Conservation (phyloP, 2,797 vertebrate genomes). For the Coregonus sp. region DNA sequence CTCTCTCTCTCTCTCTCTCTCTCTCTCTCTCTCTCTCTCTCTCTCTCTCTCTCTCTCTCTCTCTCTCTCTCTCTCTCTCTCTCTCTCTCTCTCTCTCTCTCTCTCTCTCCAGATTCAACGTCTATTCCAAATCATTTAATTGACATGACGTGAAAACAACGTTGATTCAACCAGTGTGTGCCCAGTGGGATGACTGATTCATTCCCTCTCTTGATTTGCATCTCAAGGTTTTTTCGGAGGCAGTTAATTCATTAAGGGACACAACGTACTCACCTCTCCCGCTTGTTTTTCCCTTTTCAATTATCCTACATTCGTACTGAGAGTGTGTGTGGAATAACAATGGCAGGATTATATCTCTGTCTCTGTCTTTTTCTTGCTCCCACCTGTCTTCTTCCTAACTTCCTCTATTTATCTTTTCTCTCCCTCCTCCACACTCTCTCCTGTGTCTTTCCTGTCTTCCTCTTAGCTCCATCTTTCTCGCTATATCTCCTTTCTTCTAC, state of each 20-base stretch:
- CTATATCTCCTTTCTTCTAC: no score
- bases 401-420: neutral
- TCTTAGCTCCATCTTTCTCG: no score
- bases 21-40: constrained; percentile 16
- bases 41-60: constrained; percentile 12
- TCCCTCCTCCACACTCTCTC: no score
- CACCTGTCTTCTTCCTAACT: neutral
- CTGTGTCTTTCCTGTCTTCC: no score
- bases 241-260: constrained; percentile 52
- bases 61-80: neutral
- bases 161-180: no score
- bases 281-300: constrained; percentile 69
- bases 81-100: neutral
- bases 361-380: neutral
- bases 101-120: no score
- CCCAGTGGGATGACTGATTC: constrained; percentile 41
- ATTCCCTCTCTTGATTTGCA: constrained; percentile 16
- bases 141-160: no score
- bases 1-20: no score
- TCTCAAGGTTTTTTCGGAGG: neutral
- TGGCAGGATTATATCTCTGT: constrained; percentile 30
- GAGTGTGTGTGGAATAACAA: constrained; percentile 63
- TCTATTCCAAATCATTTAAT: no score
- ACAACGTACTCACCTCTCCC: constrained; percentile 58
- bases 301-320: constrained; percentile 61